Conservation (phyloP, 2,888 invertebrate species). For the Neoaliturus tenellus region DNA sequence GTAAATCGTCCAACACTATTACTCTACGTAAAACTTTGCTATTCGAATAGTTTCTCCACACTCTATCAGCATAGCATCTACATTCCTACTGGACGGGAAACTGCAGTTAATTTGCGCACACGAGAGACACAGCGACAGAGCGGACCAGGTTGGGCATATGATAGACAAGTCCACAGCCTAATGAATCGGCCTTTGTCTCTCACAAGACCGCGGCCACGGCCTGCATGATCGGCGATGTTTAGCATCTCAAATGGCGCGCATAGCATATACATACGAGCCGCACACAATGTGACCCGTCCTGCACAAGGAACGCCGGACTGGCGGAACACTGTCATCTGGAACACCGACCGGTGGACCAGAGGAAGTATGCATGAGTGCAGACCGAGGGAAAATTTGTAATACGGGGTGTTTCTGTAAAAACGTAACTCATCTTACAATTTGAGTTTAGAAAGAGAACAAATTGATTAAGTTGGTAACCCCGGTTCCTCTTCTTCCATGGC, state of each 20-base stretch:
- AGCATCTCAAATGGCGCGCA: constrained; percentile 38
- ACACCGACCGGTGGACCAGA: not conserved
- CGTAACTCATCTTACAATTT: too few species aligned
- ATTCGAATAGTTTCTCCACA: too few species aligned
- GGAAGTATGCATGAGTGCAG: too few species aligned
- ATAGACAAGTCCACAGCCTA: constrained; percentile 44
- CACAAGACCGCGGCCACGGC: constrained; percentile 36
- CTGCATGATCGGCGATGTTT: constrained; percentile 42
- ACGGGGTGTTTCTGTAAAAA: too few species aligned
- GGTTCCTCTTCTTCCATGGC: too few species aligned
- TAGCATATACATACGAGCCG: not conserved
- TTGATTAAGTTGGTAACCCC: too few species aligned
- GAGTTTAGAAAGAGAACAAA: too few species aligned
- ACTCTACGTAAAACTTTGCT: too few species aligned
- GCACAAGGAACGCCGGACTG: constrained; percentile 28
- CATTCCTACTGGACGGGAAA: not conserved
- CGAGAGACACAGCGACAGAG: not conserved
- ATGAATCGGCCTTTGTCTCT: constrained; percentile 53
- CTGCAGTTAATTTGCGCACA: not conserved
- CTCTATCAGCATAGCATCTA: not conserved
- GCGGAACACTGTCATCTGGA: not conserved
- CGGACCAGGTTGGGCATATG: constrained; percentile 17
- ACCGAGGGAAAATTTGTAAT: too few species aligned
- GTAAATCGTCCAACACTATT: too few species aligned
- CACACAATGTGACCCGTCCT: constrained; percentile 35